Evolutionary conservation across 2,888 invertebrate species (phyloP).

Genomic region (Patella depressa): DNA sequence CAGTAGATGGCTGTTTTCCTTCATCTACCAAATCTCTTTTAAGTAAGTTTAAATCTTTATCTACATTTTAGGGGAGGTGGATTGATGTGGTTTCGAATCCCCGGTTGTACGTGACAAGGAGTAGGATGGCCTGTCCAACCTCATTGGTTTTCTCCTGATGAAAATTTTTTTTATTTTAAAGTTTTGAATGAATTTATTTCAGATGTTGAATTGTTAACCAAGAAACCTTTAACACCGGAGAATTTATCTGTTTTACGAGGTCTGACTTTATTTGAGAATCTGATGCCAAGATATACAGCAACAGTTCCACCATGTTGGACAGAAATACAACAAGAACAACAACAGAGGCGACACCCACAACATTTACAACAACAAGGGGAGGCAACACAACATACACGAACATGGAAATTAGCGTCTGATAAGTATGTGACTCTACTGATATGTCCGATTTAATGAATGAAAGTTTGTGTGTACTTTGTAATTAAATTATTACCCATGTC

Average conservation of each 20-base stretch:
- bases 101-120: too few relatives aligned
- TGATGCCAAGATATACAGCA: conserved; percentile 82
- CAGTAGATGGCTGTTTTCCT: neutral
- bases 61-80: too few relatives aligned
- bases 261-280: conserved; percentile 83
- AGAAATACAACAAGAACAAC: conserved; percentile 90
- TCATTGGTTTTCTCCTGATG: too few relatives aligned
- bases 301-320: conserved; percentile 95
- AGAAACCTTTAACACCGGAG: conserved; percentile 75
- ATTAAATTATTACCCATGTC: too few relatives aligned
- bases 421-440: conserved; percentile 73
- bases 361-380: conserved; percentile 79
- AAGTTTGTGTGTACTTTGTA: too few relatives aligned
- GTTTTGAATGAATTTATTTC: conserved; percentile 20
- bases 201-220: conserved; percentile 67
- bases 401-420: conserved; percentile 90
- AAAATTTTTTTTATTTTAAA: neutral
- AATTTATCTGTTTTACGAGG: conserved; percentile 79
- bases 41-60: neutral
- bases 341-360: conserved; percentile 89
- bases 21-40: neutral
- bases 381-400: conserved; percentile 83
- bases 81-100: too few relatives aligned
- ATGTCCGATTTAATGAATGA: too few relatives aligned
- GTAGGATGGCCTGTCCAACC: too few relatives aligned